phyloP scores from a whole-genome alignment of 2,113 vertebrate genomes.

The Myiopsitta monachus region DNA sequence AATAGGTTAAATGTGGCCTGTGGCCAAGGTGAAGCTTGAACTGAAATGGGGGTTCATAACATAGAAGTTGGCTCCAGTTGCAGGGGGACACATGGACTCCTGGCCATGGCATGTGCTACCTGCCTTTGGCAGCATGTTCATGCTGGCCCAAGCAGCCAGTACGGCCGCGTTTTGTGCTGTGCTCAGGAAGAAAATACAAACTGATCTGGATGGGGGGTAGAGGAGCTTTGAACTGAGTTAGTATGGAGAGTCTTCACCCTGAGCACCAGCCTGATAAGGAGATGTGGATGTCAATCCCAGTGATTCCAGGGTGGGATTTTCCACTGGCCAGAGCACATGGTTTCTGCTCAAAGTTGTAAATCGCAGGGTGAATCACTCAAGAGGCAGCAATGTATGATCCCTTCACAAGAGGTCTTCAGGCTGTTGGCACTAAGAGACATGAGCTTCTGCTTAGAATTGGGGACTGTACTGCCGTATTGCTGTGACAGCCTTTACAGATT shows the following conservation, averaged over 20 bases:
- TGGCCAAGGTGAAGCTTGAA: neutral
- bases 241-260: neutral
- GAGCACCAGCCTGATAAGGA: neutral
- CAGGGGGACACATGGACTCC: neutral
- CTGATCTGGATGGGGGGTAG: neutral
- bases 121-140: rapidly evolving
- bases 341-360: neutral
- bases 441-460: neutral
- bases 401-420: neutral
- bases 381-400: neutral
- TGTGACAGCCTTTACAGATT: neutral
- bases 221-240: neutral
- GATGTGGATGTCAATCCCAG: neutral
- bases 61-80: neutral
- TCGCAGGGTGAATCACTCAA: neutral
- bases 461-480: rapidly evolving
- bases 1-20: neutral
- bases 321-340: neutral
- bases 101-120: neutral
- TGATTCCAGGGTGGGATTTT: neutral
- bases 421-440: neutral
- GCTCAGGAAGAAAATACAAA: neutral
- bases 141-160: neutral
- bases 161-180: rapidly evolving
- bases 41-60: neutral